These are phyloP conservation scores for Caenorhabditis sp. DNA, from an alignment of 2,888 invertebrate genomes.

Conservation along the genomic window DNA sequence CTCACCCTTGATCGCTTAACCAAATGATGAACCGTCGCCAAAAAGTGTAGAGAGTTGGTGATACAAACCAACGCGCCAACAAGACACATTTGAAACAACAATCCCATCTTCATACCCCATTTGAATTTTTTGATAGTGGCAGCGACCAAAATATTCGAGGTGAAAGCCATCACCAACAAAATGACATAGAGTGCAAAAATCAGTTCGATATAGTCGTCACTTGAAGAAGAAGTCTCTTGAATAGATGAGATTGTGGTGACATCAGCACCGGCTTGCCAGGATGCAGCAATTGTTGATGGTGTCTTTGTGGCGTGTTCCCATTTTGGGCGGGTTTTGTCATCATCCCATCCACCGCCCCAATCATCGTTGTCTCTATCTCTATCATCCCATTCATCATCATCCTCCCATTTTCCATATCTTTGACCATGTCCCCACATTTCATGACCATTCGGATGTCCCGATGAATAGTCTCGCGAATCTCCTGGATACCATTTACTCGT, in stretches of 20 bases:
- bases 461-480: slow-evolving; percentile 24
- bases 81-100: slow-evolving; percentile 35
- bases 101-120: slow-evolving; percentile 42
- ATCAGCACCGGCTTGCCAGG: no score
- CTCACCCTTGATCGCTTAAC: slow-evolving; percentile 27
- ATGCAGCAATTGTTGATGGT: background rate
- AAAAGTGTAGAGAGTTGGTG: slow-evolving; percentile 31
- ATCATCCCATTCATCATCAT: slow-evolving; percentile 4
- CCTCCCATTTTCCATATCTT: slow-evolving; percentile 18
- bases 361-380: background rate
- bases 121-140: slow-evolving; percentile 29
- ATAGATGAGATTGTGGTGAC: background rate
- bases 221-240: background rate
- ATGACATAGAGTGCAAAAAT: slow-evolving; percentile 24
- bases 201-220: slow-evolving; percentile 13
- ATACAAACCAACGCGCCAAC: slow-evolving; percentile 29
- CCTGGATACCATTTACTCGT: slow-evolving; percentile 25
- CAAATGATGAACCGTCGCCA: slow-evolving; percentile 36
- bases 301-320: background rate
- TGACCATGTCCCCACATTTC: slow-evolving; percentile 37
- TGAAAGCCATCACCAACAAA: slow-evolving; percentile 17
- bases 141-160: slow-evolving; percentile 25
- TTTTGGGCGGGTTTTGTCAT: no score
- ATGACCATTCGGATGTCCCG: slow-evolving; percentile 35
- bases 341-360: background rate